Evolutionary conservation across 2,113 vertebrate species (phyloP).

Genomic region (Dicerorhinus sumatrensis): DNA sequence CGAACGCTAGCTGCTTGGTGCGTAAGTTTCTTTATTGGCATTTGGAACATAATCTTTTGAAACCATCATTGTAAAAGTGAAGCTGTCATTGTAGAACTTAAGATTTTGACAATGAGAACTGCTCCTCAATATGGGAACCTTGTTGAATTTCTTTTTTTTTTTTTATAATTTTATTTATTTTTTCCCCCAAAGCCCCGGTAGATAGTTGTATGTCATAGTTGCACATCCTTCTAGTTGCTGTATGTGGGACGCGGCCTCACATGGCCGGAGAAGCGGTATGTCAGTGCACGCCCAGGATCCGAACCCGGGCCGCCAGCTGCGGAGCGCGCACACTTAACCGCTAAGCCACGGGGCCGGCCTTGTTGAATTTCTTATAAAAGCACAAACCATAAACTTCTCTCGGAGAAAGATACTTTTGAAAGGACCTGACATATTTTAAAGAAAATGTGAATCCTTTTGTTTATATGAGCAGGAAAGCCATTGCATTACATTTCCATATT

Average conservation of each 20-base stretch:
- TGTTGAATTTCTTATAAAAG: conserved; percentile 68
- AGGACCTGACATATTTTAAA: conserved; percentile 63
- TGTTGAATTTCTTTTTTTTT: conserved; percentile 71
- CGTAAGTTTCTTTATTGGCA: conserved; percentile 59
- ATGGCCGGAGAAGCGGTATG: too few species aligned
- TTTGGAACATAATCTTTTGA: conserved; percentile 54
- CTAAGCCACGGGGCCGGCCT: too few species aligned
- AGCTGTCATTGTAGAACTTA: conserved; percentile 68
- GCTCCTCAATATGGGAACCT: conserved; percentile 66
- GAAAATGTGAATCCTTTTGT: conserved; percentile 1
- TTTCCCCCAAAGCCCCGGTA: too few species aligned
- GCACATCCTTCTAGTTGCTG: too few species aligned
- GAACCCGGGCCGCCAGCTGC: too few species aligned
- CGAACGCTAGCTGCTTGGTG: not conserved
- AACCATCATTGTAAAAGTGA: conserved; percentile 72
- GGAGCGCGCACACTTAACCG: too few species aligned
- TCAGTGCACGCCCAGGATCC: too few species aligned
- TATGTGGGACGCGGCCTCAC: too few species aligned
- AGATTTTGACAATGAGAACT: conserved; percentile 71
- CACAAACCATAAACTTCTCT: conserved; percentile 69
- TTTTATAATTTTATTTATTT: too few species aligned
- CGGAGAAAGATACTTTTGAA: conserved; percentile 68
- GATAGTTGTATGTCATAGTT: too few species aligned
- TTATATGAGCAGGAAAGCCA: conserved; percentile 1
- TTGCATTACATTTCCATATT: conserved; percentile 53